Evolutionary conservation across 2,113 vertebrate genomes (phyloP), one percentile per base, ranked within the genome.

Genomic region (Microtus oregoni): DNA sequence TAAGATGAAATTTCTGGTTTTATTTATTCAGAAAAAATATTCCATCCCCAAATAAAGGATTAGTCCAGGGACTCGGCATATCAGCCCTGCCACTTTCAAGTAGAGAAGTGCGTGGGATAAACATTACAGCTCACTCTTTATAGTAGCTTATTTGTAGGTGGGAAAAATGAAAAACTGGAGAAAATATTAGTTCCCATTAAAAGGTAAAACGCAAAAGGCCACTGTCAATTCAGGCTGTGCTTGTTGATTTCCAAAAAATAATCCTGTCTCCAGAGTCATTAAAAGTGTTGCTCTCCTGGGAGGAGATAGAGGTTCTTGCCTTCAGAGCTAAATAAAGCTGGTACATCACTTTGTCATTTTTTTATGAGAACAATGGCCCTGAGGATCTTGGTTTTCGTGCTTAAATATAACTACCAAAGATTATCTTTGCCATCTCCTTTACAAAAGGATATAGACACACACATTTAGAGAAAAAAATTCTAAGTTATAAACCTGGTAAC

Each of bases 131-230:
- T 76, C 41, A 38, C 41, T 92, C 32, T 89, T 92, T 95, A 93
- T 83, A 89, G 82, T 92, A 78, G 72, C 77, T 97, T 96, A 95
- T 96, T 97, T 96, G 94, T 93, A 88, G 83, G 65, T 67, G 86
- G 70, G 65, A 81, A 95, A 96, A 89, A 68, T 90, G 94, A 96
- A 72, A 86, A 95, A 94, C 85, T 96, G 96, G 89, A 87, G 77
- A 97, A 97, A 95, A 82, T 63, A 95, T 95, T 97, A 96, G 68
- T 92, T 97, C 78, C 92, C 94, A 97, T 97, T 97, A 96, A 96
- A 96, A 95, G 95, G 77, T 88, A 94, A 97, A 97, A 76, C 52
- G 95, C 4, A 47, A 94, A 92, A 97, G 86, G 72, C 65, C 75
- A 91, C 94, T 97, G 94, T 86, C 91, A 95, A 63, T 92, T 98